phyloP scores from a whole-genome alignment of 1,140 invertebrate genomes.

The Onthophagus taurus region DNA sequence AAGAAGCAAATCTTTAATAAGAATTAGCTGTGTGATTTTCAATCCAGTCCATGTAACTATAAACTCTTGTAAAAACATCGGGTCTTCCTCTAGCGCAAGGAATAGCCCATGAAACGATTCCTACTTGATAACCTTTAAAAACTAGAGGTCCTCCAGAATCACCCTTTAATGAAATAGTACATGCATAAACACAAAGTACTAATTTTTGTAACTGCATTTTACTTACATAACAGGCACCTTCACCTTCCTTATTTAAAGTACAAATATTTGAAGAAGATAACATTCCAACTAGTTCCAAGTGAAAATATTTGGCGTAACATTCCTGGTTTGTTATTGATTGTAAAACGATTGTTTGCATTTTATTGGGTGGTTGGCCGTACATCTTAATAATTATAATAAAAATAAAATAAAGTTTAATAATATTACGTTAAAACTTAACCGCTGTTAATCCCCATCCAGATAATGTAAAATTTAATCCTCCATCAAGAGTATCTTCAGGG shows the following conservation, averaged over 20 bases:
- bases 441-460: conserved; percentile 38
- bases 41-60: conserved; percentile 11
- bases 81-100: conserved; percentile 48
- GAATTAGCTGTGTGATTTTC: neutral
- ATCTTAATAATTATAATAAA: conserved; percentile 6
- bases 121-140: conserved; percentile 32
- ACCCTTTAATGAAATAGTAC: conserved; percentile 30
- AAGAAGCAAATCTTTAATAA: no score
- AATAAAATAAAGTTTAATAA: neutral
- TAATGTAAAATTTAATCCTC: conserved; percentile 22
- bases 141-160: conserved; percentile 39
- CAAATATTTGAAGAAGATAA: conserved; percentile 12
- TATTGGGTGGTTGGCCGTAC: conserved; percentile 11
- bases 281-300: neutral
- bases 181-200: neutral
- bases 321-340: conserved; percentile 8
- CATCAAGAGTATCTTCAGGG: conserved; percentile 26
- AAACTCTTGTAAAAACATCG: conserved; percentile 46
- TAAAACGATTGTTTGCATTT: conserved; percentile 14
- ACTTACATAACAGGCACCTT: conserved; percentile 17
- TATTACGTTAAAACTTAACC: conserved; percentile 20
- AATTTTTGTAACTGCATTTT: neutral
- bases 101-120: conserved; percentile 48
- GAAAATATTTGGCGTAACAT: conserved; percentile 4
- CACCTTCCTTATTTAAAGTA: conserved; percentile 12